Percentiles rank a stretch among this genome's conserved stretches.
Evolutionary conservation across 2,888 invertebrate genomes (phyloP).

Genomic region (Pyrocoelia pectoralis): DNA sequence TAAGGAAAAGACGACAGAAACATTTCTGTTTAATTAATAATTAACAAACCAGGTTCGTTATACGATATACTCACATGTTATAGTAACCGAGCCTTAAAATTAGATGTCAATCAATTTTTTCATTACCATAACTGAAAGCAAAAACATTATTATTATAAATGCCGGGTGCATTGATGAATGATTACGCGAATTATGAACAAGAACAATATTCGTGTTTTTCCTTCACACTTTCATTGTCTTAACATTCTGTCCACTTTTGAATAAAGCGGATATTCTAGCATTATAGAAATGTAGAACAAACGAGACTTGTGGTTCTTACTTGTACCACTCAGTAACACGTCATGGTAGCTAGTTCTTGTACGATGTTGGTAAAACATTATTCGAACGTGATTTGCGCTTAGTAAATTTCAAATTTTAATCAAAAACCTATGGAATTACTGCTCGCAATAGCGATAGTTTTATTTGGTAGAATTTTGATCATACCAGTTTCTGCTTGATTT

Average conservation of each 20-base stretch:
- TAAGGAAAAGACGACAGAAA: no score
- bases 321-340: conserved; percentile 50
- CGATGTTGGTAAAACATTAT: conserved; percentile 20
- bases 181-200: conserved; percentile 36
- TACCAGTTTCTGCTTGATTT: neutral
- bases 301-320: conserved; percentile 40
- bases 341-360: conserved; percentile 44
- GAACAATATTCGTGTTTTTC: conserved; percentile 38
- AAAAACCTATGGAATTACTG: neutral
- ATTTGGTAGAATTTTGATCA: neutral
- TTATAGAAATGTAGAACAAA: conserved; percentile 39
- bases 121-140: conserved; percentile 19
- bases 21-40: no score
- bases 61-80: no score
- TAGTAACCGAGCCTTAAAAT: no score
- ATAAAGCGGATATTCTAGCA: conserved; percentile 30
- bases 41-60: no score
- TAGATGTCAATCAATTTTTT: conserved; percentile 1
- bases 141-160: conserved; percentile 14
- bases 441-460: neutral
- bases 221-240: conserved; percentile 46
- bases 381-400: conserved; percentile 9
- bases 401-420: neutral
- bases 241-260: conserved; percentile 21
- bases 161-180: conserved; percentile 15